Evolutionary conservation across 92 coral and sea anemone species (phyloP), one percentile per base, ranked within the genome.

Genomic region (Porites evermanni): DNA sequence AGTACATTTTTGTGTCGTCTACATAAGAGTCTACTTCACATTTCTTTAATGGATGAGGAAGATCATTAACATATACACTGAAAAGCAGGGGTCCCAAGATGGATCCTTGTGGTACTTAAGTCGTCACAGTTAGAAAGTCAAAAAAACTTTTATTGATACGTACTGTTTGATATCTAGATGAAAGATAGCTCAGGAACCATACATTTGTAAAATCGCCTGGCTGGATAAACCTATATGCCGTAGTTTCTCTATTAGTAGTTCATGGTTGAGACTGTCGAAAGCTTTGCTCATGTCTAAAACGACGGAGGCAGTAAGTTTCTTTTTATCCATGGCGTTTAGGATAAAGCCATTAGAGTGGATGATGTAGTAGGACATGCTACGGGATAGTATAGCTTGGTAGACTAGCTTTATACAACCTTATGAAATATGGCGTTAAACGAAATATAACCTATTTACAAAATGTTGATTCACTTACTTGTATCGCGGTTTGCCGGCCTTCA

Each of bases 401-500:
- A 38, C 47, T 38, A 38, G 7, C 47, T 38, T 38, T 56, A 11
- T 56, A 56, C 61, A 56, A 14, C 5, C 13, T 56, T 12, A 56
- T 56, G 61, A 56, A 14, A 38, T 38, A 38, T 38, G 47, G 47
- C 6, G 47, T 38, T 38, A 38, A 32, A 38, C 47, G 47, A 4
- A 38, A 38, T 6, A 38, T 38, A 38, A 3, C 47, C 47, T 4
- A 38, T 38, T 38, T 38, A 38, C 47, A 56, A 56, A 56, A 56
- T 13, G 3, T 1, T 58, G 6, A 11, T 32, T 32, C 12, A 63
- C 97, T 85, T 84, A 94, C 98, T 68, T 83, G 91, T 96, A 94
- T 32, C 92, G 89, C 8, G 98, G 98, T 80, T 94, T 93, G 79
- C 93, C 93, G 7, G 96, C 19, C 68, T 94, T 96, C 98, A 96